A percentile compares a stretch with the other conserved stretches of the same genome.
phyloP scores from a whole-genome alignment of 1,140 invertebrate species.

The Latrodectus geometricus region DNA sequence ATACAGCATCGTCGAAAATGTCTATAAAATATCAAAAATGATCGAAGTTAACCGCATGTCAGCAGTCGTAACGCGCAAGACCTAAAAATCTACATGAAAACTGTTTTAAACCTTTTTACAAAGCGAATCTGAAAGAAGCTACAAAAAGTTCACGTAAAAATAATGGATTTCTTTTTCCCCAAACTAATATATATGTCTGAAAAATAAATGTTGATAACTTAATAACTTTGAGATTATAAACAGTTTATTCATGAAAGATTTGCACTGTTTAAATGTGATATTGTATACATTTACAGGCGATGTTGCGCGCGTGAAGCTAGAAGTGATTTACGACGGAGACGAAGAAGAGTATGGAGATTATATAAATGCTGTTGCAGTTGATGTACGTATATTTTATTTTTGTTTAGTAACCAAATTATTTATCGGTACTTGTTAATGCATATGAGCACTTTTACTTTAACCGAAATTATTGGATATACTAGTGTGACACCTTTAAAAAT shows the following conservation, averaged over 20 bases:
- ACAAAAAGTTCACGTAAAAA: too few species aligned
- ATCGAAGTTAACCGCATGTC: too few species aligned
- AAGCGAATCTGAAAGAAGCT: too few species aligned
- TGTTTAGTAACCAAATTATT: neutral
- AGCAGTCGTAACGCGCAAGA: too few species aligned
- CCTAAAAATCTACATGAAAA: too few species aligned
- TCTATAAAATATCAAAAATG: too few species aligned
- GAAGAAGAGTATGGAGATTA: constrained; percentile 49
- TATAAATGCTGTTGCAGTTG: constrained; percentile 64
- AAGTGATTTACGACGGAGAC: neutral
- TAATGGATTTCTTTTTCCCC: too few species aligned
- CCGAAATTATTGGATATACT: neutral
- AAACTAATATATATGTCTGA: neutral
- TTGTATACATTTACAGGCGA: constrained; percentile 37
- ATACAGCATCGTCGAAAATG: too few species aligned
- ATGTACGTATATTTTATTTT: constrained; percentile 51
- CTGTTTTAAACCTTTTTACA: too few species aligned
- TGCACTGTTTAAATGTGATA: neutral
- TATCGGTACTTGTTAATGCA: too few species aligned
- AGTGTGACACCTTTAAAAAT: neutral
- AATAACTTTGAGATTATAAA: neutral
- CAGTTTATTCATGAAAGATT: neutral
- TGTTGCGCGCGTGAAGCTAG: constrained; percentile 25
- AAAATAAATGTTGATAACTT: neutral
- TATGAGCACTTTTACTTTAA: neutral